Evolutionary conservation across 2,113 vertebrate genomes (phyloP), one percentile per base, ranked within the genome.

Genomic region (Crotalus viridis): DNA sequence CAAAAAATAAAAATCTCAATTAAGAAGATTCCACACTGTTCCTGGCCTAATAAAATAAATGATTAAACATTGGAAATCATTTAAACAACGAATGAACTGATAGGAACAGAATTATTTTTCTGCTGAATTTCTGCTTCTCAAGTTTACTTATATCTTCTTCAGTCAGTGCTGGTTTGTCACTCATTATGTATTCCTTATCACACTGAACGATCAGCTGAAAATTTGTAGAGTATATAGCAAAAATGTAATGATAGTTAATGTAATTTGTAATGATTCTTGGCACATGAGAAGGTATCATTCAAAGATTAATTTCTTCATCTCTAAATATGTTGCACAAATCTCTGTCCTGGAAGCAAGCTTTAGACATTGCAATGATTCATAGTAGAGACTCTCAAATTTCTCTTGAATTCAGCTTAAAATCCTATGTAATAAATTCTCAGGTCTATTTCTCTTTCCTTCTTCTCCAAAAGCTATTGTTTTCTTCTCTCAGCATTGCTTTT

Each of bases 91-190:
- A 64, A 26, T 43, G 56, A 55, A 46, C 46, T 89, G 28, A 57
- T 51, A 87, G 88, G 48, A 87, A 87, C 8, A 54, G 39, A 12
- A n/a, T 89, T 43, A 51, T 89, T 93, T 89, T 93, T 55, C 74
- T 91, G 22, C n/a, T 91, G 55, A 88, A 88, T 89, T 26, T 48
- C 22, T 39, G 52, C 59, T 28, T 74, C 56, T 56, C 9, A 57
- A 52, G 28, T 22, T 9, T 69, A 87, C 55, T 90, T 52, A 51
- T 9, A 10, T 46, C 52, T 92, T 28, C 57, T 90, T 90, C 10
- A 86, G 46, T 92, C 56, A 39, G 12, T 87, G 56, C 87, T 48
- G 69, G 55, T 57, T n/a, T 69, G 87, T 61, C 43, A 93, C 85
- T n/a, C 88, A 86, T 52, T 59, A 89, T 56, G 22, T 19, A 85